Percentiles rank a stretch among this genome's conserved stretches.
These are phyloP conservation scores for Heliconius hermathena DNA, from an alignment of 1,140 invertebrate species.

Conservation along the genomic window DNA sequence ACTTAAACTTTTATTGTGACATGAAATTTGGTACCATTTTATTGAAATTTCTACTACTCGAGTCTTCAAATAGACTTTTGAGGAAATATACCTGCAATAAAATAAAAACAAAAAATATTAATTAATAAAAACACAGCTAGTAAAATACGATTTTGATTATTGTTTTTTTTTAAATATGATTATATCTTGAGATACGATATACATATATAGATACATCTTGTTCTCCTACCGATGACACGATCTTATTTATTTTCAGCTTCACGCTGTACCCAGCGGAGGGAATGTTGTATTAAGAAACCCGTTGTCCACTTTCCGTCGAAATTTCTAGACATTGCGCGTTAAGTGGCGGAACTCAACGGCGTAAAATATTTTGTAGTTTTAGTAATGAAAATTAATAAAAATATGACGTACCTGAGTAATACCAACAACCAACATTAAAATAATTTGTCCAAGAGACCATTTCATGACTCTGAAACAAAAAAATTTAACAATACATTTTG, in stretches of 20 bases:
- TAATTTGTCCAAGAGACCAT: conserved; percentile 87
- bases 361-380: no score
- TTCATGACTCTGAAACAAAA: conserved; percentile 84
- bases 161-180: no score
- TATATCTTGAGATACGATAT: no score
- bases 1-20: conserved; percentile 36
- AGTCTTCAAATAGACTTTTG: conserved; percentile 85
- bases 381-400: no score
- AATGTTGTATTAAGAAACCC: neutral
- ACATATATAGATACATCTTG: no score
- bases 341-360: neutral
- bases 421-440: conserved; percentile 87
- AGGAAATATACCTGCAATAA: conserved; percentile 85
- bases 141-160: no score
- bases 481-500: neutral
- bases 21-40: conserved; percentile 57
- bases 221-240: no score
- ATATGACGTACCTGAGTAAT: conserved; percentile 61
- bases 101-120: neutral
- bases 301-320: neutral
- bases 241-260: neutral
- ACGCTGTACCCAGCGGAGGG: neutral
- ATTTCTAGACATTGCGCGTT: neutral
- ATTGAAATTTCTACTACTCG: conserved; percentile 46
- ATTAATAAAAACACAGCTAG: no score